Conservation (phyloP, 2,113 vertebrate genomes). For the Galbula dea region DNA sequence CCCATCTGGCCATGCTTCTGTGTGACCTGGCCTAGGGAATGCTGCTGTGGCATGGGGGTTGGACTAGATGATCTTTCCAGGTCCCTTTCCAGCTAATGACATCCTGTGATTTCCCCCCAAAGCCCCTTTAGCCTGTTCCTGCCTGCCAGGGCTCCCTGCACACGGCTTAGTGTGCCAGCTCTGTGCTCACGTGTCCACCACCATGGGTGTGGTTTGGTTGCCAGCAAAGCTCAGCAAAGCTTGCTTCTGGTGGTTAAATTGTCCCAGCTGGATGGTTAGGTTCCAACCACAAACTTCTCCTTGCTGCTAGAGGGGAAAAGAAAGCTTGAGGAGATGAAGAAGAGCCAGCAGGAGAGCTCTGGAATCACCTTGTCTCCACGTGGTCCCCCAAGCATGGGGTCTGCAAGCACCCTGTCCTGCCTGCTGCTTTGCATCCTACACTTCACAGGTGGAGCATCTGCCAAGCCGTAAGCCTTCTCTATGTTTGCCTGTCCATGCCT, state of each 20-base stretch:
- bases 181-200: neutral
- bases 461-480: neutral
- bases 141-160: neutral
- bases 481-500: neutral
- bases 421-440: neutral
- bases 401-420: neutral
- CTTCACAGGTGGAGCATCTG: neutral
- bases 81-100: no score
- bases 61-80: no score
- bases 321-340: neutral
- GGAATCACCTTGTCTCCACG: neutral
- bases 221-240: neutral
- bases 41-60: no score
- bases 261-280: neutral
- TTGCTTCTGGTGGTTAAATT: neutral
- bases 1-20: no score
- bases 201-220: neutral
- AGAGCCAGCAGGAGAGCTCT: accelerated
- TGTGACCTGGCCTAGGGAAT: no score
- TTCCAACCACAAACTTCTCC: neutral
- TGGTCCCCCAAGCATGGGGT: neutral
- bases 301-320: neutral
- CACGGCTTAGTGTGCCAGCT: accelerated
- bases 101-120: no score
- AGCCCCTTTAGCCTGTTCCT: neutral